Conservation (phyloP, 2,888 invertebrate species). For the Thymelicus sylvestris region DNA sequence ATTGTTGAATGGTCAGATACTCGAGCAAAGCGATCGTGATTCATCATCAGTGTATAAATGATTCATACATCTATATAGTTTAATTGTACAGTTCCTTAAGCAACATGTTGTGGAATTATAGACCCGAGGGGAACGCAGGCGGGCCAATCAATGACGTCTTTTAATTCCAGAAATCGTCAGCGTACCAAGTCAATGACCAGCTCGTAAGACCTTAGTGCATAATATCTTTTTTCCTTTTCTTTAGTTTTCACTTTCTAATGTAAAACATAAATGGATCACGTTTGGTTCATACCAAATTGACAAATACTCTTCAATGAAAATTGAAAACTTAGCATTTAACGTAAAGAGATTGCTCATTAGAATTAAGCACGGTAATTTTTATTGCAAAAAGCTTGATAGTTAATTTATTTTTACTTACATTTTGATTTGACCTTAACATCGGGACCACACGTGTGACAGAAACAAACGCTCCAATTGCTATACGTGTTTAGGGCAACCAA, state of each 20-base stretch:
- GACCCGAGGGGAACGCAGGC: conserved; percentile 40
- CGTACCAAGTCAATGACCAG: conserved; percentile 61
- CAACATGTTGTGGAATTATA: conserved; percentile 48
- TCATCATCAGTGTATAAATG: conserved; percentile 76
- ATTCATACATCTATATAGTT: conserved; percentile 69
- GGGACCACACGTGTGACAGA: conserved; percentile 17
- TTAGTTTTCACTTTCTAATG: background rate
- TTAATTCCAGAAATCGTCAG: conserved; percentile 60
- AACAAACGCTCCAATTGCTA: conserved; percentile 11
- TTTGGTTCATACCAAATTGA: no score
- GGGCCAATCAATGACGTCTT: conserved; percentile 58
- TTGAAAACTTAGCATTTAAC: no score
- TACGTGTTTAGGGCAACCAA: conserved; percentile 14
- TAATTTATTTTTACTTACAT: conserved; percentile 1
- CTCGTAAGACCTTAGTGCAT: background rate
- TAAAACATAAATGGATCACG: background rate
- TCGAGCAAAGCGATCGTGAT: conserved; percentile 69
- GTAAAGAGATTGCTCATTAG: no score
- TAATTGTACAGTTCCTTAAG: conserved; percentile 49
- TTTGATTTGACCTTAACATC: background rate
- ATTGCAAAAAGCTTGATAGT: background rate
- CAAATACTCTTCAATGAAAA: no score
- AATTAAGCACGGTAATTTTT: no score
- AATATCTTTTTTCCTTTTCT: background rate
- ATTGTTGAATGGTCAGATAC: conserved; percentile 73